A percentile compares a stretch with the other conserved stretches of the same genome.
Conservation (phyloP, 2,113 vertebrate species). For the Craseonycteris thonglongyai region DNA sequence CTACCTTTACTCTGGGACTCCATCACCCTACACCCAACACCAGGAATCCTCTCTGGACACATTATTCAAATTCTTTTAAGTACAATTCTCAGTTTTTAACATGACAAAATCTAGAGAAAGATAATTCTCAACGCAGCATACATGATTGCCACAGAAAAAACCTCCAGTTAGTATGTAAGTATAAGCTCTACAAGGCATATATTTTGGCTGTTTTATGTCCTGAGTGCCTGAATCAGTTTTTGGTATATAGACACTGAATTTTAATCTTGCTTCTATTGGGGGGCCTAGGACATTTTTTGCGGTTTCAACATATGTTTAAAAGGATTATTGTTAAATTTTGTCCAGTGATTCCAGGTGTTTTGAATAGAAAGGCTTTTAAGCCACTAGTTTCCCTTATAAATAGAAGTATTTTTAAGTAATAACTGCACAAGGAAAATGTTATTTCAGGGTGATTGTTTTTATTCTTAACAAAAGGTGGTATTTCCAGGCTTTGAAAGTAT, state of each 20-base stretch:
- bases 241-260: background rate
- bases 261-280: background rate
- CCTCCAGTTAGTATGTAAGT: background rate
- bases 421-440: background rate
- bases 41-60: background rate
- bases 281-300: background rate
- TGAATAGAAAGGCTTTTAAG: background rate
- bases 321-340: constrained; percentile 15
- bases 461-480: background rate
- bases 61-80: background rate
- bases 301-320: background rate
- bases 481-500: background rate
- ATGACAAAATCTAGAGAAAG: background rate
- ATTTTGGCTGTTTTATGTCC: background rate
- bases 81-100: background rate
- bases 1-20: background rate
- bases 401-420: constrained; percentile 5
- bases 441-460: background rate
- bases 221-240: background rate
- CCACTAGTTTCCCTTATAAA: background rate
- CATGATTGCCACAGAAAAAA: background rate
- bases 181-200: background rate
- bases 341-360: background rate
- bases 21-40: background rate
- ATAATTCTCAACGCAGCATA: background rate